A percentile compares a stretch with the other conserved stretches of the same genome.
Evolutionary conservation across 2,113 vertebrate genomes (phyloP).

Genomic region (Anoura caudifer): DNA sequence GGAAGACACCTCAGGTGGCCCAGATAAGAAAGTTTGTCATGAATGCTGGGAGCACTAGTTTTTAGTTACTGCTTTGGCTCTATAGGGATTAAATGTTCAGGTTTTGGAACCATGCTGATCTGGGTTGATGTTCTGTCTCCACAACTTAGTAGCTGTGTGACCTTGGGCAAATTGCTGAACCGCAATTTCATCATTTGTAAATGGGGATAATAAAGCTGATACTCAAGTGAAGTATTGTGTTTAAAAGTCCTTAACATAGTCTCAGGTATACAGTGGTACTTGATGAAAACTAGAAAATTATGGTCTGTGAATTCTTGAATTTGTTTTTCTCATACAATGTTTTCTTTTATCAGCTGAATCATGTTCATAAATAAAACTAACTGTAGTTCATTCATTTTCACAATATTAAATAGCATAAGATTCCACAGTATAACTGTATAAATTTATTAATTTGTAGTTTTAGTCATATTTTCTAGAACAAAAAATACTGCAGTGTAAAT

Average conservation of each 20-base stretch:
- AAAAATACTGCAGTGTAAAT: background rate
- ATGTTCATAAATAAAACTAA: background rate
- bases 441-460: background rate
- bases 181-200: slow-evolving; percentile 2
- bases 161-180: background rate
- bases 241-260: background rate
- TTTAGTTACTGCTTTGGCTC: background rate
- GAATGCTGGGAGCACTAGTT: background rate
- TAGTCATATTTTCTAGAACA: background rate
- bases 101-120: background rate
- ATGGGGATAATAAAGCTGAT: background rate
- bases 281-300: slow-evolving; percentile 17
- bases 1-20: background rate
- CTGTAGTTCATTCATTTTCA: background rate
- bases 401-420: background rate
- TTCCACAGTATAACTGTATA: background rate
- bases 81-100: background rate
- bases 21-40: background rate
- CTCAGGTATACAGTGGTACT: background rate
- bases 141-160: background rate
- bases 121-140: background rate
- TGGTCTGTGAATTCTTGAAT: background rate
- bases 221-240: background rate
- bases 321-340: background rate
- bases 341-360: background rate